phyloP scores from a whole-genome alignment of 2,113 vertebrate species.

The Nyctereutes procyonoides region DNA sequence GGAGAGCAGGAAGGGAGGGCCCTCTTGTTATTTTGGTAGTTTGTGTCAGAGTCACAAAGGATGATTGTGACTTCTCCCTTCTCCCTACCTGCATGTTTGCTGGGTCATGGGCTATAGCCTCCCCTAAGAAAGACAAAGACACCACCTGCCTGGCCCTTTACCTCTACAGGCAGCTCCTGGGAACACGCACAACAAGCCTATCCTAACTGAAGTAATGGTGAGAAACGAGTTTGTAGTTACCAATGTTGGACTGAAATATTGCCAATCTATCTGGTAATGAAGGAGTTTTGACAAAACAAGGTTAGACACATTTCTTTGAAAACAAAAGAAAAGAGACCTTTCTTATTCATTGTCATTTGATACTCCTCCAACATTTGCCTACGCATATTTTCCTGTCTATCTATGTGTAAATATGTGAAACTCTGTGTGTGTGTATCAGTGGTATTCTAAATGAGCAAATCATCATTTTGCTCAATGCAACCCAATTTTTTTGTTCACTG shows the following conservation, averaged over 20 bases:
- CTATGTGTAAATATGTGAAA: neutral
- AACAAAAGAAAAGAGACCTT: neutral
- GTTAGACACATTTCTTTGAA: neutral
- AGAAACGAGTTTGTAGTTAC: neutral
- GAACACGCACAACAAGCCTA: neutral
- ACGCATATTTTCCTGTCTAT: neutral
- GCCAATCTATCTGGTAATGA: neutral
- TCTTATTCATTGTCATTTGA: neutral
- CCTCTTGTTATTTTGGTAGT: neutral
- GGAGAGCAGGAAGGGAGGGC: neutral
- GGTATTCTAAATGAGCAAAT: neutral
- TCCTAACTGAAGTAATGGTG: neutral
- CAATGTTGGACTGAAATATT: neutral
- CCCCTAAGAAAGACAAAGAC: neutral
- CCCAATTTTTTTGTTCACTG: neutral
- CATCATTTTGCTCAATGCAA: neutral
- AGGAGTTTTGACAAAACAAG: neutral
- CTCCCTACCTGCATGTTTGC: neutral
- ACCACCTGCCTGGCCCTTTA: neutral
- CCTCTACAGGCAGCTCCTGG: neutral
- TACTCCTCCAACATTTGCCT: neutral
- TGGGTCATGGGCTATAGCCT: neutral
- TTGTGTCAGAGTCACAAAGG: neutral
- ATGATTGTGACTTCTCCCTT: too few species aligned
- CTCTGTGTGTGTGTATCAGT: neutral